Percentiles rank a stretch among this genome's conserved stretches.
phyloP scores from a whole-genome alignment of 2,113 vertebrate species.

The Macrotus californicus region DNA sequence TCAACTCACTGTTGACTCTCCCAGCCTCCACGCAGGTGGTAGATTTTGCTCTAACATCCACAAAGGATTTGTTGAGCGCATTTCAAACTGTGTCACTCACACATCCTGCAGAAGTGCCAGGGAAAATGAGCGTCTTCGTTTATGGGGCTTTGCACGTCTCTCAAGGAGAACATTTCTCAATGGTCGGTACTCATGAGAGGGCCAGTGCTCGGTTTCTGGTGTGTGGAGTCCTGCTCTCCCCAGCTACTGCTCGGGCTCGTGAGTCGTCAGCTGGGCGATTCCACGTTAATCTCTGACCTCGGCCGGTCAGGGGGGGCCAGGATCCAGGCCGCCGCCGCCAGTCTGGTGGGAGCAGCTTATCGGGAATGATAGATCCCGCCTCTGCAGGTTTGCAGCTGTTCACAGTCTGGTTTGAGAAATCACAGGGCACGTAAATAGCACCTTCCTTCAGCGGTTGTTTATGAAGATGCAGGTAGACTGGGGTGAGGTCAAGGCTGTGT shows the following conservation, averaged over 20 bases:
- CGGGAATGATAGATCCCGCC: neutral
- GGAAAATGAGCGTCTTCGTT: neutral
- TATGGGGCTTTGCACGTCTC: rapidly evolving
- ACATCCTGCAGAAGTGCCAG: neutral
- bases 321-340: rapidly evolving
- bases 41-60: neutral
- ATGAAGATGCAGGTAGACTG: neutral
- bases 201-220: neutral
- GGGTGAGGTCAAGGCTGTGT: neutral
- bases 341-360: neutral
- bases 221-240: rapidly evolving
- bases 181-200: rapidly evolving
- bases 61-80: neutral
- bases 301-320: neutral
- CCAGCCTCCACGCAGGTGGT: rapidly evolving
- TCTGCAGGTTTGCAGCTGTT: neutral
- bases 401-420: neutral
- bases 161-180: neutral
- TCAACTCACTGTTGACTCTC: too few species aligned
- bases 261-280: neutral
- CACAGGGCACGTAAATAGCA: neutral
- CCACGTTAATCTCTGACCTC: neutral
- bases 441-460: neutral
- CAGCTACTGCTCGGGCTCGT: neutral
- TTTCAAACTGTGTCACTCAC: neutral